A percentile compares a stretch with the other conserved stretches of the same genome.
Evolutionary conservation across 2,888 invertebrate species (phyloP).

Genomic region (Leucozona laternaria): DNA sequence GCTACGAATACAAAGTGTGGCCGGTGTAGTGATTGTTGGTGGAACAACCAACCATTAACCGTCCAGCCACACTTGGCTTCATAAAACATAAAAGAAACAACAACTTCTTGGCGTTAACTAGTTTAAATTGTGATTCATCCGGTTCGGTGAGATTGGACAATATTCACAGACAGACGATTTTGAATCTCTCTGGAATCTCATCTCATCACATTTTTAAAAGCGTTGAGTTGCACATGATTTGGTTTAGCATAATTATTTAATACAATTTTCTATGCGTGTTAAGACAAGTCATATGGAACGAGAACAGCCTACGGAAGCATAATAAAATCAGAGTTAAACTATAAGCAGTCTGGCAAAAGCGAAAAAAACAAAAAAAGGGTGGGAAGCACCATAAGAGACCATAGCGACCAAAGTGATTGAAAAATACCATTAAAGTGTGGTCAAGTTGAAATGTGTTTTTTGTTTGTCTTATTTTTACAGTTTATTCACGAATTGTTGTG

Average conservation of each 20-base stretch:
- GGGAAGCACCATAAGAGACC: conserved; percentile 34
- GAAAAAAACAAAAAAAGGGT: conserved; percentile 21
- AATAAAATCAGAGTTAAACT: background rate
- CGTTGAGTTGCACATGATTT: conserved; percentile 54
- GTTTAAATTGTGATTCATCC: conserved; percentile 73
- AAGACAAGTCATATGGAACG: conserved; percentile 22
- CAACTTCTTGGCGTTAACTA: conserved; percentile 69
- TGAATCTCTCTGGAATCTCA: conserved; percentile 39
- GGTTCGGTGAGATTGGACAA: conserved; percentile 53
- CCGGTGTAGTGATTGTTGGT: conserved; percentile 74
- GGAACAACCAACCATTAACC: conserved; percentile 65
- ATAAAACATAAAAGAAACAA: conserved; percentile 8
- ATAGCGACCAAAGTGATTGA: conserved; percentile 18
- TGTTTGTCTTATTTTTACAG: conserved; percentile 37
- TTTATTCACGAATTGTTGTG: conserved; percentile 69
- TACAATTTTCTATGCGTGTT: conserved; percentile 57
- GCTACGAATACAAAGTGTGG: conserved; percentile 54
- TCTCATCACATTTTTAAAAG: conserved; percentile 30
- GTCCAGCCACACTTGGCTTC: conserved; percentile 28
- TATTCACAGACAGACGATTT: conserved; percentile 13
- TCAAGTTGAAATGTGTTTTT: conserved; percentile 39
- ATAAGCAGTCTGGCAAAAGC: background rate
- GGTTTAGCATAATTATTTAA: conserved; percentile 53
- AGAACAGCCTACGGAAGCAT: conserved; percentile 47
- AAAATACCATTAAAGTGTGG: conserved; percentile 60